Evolutionary conservation across 2,888 invertebrate genomes (phyloP).

Genomic region (Tetragonula carbonaria): DNA sequence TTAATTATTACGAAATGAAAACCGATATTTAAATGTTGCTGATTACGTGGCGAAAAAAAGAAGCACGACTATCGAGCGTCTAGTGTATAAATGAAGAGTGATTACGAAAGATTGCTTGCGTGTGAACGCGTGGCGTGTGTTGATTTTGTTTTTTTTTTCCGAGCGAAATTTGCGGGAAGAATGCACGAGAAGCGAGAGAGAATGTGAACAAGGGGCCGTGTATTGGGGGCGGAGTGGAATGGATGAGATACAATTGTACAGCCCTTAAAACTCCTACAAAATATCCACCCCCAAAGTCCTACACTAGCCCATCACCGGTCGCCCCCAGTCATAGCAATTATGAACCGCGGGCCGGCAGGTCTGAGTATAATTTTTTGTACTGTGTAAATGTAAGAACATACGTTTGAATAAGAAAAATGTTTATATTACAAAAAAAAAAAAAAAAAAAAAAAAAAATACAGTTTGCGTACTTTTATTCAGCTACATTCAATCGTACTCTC

Average conservation of each 20-base stretch:
- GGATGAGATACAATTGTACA: constrained; percentile 77
- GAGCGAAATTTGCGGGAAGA: constrained; percentile 57
- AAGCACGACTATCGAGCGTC: constrained; percentile 59
- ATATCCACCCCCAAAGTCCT: constrained; percentile 67
- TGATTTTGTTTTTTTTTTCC: constrained; percentile 55
- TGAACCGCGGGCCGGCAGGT: constrained; percentile 81
- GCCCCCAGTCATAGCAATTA: constrained; percentile 81
- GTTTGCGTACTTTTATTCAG: neutral
- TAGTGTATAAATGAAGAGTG: constrained; percentile 50
- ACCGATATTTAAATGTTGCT: constrained; percentile 83
- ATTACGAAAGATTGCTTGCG: constrained; percentile 38
- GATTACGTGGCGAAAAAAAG: constrained; percentile 68
- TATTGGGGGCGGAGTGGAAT: constrained; percentile 78
- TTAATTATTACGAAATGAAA: constrained; percentile 76
- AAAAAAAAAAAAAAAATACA: constrained; percentile 61
- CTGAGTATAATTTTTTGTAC: constrained; percentile 91
- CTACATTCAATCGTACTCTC: neutral
- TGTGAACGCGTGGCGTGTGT: constrained; percentile 47
- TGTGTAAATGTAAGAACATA: constrained; percentile 94
- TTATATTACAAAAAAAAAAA: constrained; percentile 81
- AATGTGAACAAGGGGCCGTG: constrained; percentile 70
- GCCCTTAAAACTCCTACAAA: constrained; percentile 72
- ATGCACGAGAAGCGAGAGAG: constrained; percentile 53
- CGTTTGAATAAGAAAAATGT: constrained; percentile 88
- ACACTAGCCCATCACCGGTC: constrained; percentile 74